Base-by-base conservation (phyloP, 2,888 invertebrate genomes). In the Xestia ashworthii region DNA sequence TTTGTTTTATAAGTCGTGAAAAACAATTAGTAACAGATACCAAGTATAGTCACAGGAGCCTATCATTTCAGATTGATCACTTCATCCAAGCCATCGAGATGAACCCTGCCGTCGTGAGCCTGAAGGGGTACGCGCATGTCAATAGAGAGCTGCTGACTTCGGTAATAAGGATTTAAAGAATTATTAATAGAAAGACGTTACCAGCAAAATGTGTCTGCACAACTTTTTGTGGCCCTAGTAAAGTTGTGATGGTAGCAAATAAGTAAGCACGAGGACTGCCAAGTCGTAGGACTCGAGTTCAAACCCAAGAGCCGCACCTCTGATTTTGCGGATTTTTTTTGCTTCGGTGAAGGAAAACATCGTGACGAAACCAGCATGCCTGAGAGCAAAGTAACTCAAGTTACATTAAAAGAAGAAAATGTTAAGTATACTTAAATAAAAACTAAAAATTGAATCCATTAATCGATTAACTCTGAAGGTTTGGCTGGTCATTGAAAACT, bases 31-130 rank as follows among this genome's bases (percentile, higher is more conserved):
- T 2, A 32, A 32, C 32, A 32, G 3, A 3, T 32, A 32, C 32
- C 32, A 32, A 32, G 32, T 32, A n/a, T n/a, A 32, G 32, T 32
- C 32, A 32, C 1, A 32, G 32, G 32, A 32, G 32, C 32, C 32
- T 32, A 32, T 32, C 1, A 32, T 32, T 32, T 32, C 91, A 97
- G 98, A 97, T 98, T 85, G 97, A 98, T 91, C 95, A 98, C 80
- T 98, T 98, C 92, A 97, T 98, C 83, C 97, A 97, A 86, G 98
- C 98, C 0, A 98, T 98, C 71, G 97, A 97, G 92, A 97, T 98
- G 97, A 98, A 98, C 91, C 98, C 98, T 9, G 98, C 98, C 0
- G 97, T 97, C 32, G 98, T 98, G 1, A 98, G 97, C 48, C 93
- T 98, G 68, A 97, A 97, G 89, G 98, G 98, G 44, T 98, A 98